phyloP scores from a whole-genome alignment of 2,888 invertebrate genomes.

The Pimpla rufipes region DNA sequence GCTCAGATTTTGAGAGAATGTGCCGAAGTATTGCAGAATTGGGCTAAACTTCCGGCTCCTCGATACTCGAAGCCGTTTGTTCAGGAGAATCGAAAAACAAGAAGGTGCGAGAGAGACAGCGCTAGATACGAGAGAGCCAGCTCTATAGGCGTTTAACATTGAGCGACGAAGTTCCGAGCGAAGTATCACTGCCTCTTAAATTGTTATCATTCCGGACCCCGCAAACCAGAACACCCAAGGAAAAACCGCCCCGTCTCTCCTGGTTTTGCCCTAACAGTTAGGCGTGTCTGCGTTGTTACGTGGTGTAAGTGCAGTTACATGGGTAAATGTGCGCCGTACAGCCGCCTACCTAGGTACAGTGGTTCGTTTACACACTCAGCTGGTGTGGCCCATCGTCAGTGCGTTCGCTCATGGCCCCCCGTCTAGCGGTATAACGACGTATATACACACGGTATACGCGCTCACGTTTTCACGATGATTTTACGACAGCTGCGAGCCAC shows the following conservation, averaged over 20 bases:
- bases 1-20: no score
- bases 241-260: not conserved
- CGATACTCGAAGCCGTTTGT: no score
- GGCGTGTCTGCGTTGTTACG: not conserved
- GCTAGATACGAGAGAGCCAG: no score
- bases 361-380: conserved; percentile 54
- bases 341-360: conserved; percentile 18
- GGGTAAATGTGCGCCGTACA: not conserved
- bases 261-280: not conserved
- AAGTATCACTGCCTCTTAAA: no score
- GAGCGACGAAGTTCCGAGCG: no score
- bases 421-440: conserved; percentile 26
- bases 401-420: conserved; percentile 39
- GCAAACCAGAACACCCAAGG: not conserved
- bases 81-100: no score
- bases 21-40: no score
- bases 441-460: conserved; percentile 25
- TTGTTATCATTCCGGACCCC: not conserved
- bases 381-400: conserved; percentile 33
- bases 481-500: conserved; percentile 69
- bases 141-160: no score
- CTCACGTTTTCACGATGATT: conserved; percentile 67
- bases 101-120: no score
- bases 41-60: no score
- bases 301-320: conserved; percentile 3